Percentiles rank a stretch among this genome's conserved stretches.
Conservation (phyloP, 2,888 invertebrate genomes). For the Macropis europaea region DNA sequence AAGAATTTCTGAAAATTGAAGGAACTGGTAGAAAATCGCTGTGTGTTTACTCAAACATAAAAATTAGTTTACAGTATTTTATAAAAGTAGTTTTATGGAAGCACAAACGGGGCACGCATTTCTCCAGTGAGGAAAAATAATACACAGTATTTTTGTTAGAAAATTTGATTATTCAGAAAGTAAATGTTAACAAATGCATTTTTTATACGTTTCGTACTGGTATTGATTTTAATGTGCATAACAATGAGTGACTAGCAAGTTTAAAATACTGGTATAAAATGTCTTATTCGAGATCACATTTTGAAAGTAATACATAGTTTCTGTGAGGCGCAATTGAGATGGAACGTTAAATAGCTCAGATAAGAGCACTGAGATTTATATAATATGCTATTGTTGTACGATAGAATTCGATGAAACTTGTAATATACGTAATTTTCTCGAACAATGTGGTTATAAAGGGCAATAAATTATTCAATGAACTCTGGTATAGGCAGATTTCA, state of each 20-base stretch:
- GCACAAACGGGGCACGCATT: too few species aligned
- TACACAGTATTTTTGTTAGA: background rate
- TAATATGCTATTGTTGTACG: conserved; percentile 16
- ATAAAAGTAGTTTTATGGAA: too few species aligned
- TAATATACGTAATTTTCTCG: conserved; percentile 32
- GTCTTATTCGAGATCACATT: background rate
- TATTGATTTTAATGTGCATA: background rate
- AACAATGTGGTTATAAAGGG: background rate
- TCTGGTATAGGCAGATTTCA: background rate
- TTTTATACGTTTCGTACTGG: background rate
- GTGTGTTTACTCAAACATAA: too few species aligned
- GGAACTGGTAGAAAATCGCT: too few species aligned
- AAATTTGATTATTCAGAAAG: conserved; percentile 12
- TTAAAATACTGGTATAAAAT: conserved; percentile 15
- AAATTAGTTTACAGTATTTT: too few species aligned
- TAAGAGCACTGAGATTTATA: conserved; percentile 7
- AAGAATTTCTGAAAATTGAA: too few species aligned
- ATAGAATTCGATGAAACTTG: conserved; percentile 28
- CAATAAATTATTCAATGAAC: conserved; percentile 1
- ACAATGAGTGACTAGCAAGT: background rate
- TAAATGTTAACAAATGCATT: conserved; percentile 22
- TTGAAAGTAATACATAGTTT: conserved; percentile 16
- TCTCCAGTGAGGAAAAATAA: background rate
- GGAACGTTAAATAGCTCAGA: conserved; percentile 26
- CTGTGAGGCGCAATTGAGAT: conserved; percentile 23